Evolutionary conservation across 2,888 invertebrate species (phyloP), one percentile per base, ranked within the genome.

Genomic region (Platycheirus rosarum): DNA sequence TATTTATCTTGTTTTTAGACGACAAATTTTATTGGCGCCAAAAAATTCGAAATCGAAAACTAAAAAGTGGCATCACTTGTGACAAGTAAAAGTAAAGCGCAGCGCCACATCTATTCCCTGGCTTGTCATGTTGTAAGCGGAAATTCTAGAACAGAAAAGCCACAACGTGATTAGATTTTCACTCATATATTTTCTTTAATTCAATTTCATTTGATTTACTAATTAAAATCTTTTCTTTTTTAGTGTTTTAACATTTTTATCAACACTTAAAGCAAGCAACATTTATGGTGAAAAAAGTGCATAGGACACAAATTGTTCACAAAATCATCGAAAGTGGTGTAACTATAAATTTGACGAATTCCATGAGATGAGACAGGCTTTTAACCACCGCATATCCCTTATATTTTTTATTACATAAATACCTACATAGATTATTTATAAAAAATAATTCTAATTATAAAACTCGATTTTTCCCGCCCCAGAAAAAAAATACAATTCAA

Each of bases 101-200:
- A 68, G 48, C 62, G 77, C 71, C 82, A 82, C 71, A 57, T 42
- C 8, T 5, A 32, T 7, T 32, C 8, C n/a, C 1, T 32, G 6
- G 29, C 4, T 32, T 82, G 82, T 77, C 82, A 82, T 73, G 82
- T n/a, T n/a, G n/a, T 82, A 74, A 77, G 71, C 66, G 68, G 82
- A 76, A 71, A 73, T 82, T 82, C 68, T 77, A 68, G 69, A 66
- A 51, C 23, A 40, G 23, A 35, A 49, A 16, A 68, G 18, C 66
- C 18, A 37, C 48, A 75, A 71, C 75, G 80, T 82, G 80, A 71
- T 76, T 37, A 63, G 44, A 65, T 48, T 35, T 53, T 73, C 40
- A 46, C 42, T 23, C 16, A 13, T 11, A 23, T 18, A n/a, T 4
- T 18, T 13, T 65, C 4, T 14, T 35, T 8, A 55, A 37, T 37